Evolutionary conservation across 2,888 invertebrate species (phyloP).

Genomic region (Noctua pronuba): DNA sequence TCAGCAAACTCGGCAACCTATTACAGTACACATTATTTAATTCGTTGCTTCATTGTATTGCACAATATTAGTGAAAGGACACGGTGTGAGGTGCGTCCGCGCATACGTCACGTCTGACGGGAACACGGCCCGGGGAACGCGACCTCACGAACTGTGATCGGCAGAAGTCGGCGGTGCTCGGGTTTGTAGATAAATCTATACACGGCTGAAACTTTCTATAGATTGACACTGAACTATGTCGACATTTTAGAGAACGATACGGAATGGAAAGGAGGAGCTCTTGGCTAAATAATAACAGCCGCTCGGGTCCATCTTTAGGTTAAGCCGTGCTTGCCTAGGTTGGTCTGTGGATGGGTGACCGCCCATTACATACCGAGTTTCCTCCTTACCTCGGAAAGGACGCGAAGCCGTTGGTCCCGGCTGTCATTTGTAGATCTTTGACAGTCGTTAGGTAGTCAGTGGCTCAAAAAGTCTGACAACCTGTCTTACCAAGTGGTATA

Average conservation of each 20-base stretch:
- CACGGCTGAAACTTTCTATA: constrained; percentile 47
- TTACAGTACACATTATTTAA: constrained; percentile 56
- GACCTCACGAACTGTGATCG: constrained; percentile 65
- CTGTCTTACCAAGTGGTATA: no score
- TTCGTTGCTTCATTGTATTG: constrained; percentile 51
- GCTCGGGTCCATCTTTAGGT: no score
- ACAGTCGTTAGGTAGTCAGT: no score
- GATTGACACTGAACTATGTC: constrained; percentile 7
- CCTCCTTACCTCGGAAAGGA: no score
- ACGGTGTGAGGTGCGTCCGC: constrained; percentile 63
- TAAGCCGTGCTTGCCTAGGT: no score
- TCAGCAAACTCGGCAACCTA: neutral
- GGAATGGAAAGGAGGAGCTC: no score
- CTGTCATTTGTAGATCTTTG: no score
- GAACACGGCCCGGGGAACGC: constrained; percentile 60
- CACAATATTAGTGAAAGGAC: constrained; percentile 69
- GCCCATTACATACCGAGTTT: no score
- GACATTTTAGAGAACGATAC: neutral
- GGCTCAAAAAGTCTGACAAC: no score
- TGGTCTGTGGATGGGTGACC: no score
- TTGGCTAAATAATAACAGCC: no score
- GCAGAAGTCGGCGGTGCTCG: constrained; percentile 37
- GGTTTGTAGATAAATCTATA: constrained; percentile 48
- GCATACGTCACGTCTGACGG: constrained; percentile 64
- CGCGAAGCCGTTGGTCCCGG: no score